Conservation (phyloP, 2,113 vertebrate species). For the Excalfactoria chinensis region DNA sequence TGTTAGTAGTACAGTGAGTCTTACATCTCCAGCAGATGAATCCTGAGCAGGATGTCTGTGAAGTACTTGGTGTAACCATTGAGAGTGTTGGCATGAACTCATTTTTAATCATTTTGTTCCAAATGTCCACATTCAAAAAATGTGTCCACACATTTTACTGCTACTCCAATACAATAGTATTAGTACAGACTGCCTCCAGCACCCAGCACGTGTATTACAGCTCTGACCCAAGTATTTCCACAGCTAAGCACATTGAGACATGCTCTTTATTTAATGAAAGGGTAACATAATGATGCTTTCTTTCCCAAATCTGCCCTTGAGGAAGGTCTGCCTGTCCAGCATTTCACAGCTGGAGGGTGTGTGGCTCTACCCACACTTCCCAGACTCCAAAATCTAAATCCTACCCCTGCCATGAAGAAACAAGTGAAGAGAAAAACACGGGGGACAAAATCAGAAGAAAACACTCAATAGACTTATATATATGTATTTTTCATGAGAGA, state of each 20-base stretch:
- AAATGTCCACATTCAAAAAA: not conserved
- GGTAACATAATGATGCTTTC: not conserved
- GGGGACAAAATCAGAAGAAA: not conserved
- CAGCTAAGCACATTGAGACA: not conserved
- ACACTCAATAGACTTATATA: fast-evolving
- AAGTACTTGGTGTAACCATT: not conserved
- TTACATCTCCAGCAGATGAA: not conserved
- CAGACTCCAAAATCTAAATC: fast-evolving
- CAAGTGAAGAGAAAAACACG: not conserved
- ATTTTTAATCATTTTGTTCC: not conserved
- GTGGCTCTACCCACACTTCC: fast-evolving
- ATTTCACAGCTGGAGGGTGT: fast-evolving
- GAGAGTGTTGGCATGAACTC: not conserved
- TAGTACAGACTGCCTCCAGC: not conserved
- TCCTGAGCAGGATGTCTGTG: not conserved
- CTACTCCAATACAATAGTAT: not conserved
- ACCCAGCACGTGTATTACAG: not conserved
- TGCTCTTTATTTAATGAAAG: not conserved
- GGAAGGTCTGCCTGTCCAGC: not conserved
- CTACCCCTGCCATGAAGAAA: not conserved
- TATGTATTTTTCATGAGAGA: not conserved
- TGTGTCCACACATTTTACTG: not conserved
- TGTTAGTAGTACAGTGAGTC: not conserved
- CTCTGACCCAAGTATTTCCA: not conserved
- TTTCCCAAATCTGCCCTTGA: not conserved